These are phyloP conservation scores for Upupa epops DNA, from an alignment of 2,113 vertebrate genomes.

Conservation along the genomic window DNA sequence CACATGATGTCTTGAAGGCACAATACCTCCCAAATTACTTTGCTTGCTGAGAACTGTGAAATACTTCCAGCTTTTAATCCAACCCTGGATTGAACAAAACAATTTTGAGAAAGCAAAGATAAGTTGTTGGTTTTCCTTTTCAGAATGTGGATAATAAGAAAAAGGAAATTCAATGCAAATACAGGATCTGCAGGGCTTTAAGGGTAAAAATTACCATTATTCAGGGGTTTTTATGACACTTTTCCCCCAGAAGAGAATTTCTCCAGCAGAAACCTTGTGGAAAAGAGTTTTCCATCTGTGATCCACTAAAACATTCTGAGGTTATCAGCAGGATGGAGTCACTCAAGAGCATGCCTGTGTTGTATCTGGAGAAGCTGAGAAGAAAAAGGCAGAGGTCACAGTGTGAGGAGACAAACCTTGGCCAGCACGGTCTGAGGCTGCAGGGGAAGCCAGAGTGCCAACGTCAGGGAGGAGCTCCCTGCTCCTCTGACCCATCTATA, in stretches of 20 bases:
- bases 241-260: background rate
- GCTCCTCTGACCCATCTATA: background rate
- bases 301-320: background rate
- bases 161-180: background rate
- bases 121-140: background rate
- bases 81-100: background rate
- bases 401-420: background rate
- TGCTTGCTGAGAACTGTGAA: background rate
- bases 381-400: background rate
- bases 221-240: background rate
- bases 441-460: rapidly evolving
- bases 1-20: background rate
- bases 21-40: background rate
- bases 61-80: background rate
- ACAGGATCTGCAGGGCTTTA: background rate
- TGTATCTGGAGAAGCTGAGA: background rate
- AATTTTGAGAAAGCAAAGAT: background rate
- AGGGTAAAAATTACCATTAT: background rate
- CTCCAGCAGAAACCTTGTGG: background rate
- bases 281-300: background rate
- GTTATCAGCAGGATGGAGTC: background rate
- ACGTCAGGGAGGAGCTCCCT: background rate
- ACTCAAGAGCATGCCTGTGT: background rate
- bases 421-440: background rate
- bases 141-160: background rate